Base-by-base conservation (phyloP, 2,888 invertebrate genomes). In the Netelia melanura region DNA sequence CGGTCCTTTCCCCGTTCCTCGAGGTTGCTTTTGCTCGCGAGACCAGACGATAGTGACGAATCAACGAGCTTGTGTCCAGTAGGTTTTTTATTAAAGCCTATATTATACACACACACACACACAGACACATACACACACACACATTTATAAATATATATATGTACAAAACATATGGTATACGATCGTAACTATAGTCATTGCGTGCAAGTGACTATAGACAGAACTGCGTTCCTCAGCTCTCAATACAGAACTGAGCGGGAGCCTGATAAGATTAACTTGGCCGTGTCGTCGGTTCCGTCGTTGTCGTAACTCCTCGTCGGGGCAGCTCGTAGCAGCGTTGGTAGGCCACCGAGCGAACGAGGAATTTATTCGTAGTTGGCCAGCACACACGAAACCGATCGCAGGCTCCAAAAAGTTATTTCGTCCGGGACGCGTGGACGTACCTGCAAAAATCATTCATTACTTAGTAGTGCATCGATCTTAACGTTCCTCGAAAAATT, bases 191-290 rank as follows among this genome's bases (percentile, higher is more conserved):
- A 48, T 48, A 48, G 48, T 48, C 48, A 3, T 48, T 48, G 2
- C 14, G 48, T 48, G 8, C 9, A 3, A 38, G 17, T 76, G 14
- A 62, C 62, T 68, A 52, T 61, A 68, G 10, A 10, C 43, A 77
- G 23, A 48, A 43, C 10, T 25, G 62, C 70, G 78, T 70, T 68
- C 52, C 56, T 76, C 44, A 71, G 71, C 23, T 61, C 65, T 75
- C 58, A 23, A 82, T 65, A 54, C 71, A 58, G 25, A 81, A 74
- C 64, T 54, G 64, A 64, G 65, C 61, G 30, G 6, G 56, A 56
- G 71, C 44, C 71, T 72, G 85, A 85, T 85, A 85, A 82, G 85
- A 85, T 82, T 82, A 85, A 82, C 78, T 61, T 76, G 58, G 38
- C 70, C 52, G 67, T n/a, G 76, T 76, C 44, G 77, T 70, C 78